A percentile compares a stretch with the other conserved stretches of the same genome.
Evolutionary conservation across 2,113 vertebrate species (phyloP).

Genomic region (Antennarius striatus): DNA sequence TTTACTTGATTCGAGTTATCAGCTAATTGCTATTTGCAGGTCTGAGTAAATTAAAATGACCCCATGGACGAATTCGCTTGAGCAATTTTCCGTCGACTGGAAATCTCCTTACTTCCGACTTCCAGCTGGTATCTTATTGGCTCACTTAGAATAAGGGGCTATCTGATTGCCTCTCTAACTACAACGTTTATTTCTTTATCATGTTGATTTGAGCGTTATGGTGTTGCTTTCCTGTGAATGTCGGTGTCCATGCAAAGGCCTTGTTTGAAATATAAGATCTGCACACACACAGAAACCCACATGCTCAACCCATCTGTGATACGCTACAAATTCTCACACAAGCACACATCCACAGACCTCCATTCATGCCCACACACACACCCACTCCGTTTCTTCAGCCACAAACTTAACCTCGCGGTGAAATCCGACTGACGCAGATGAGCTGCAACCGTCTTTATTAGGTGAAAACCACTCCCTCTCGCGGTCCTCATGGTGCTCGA

Average conservation of each 20-base stretch:
- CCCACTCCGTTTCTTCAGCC: conserved; percentile 39
- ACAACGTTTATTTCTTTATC: too few species aligned
- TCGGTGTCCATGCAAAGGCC: conserved; percentile 20
- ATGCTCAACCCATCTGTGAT: conserved; percentile 63
- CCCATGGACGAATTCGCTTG: too few species aligned
- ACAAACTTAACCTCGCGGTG: conserved; percentile 7
- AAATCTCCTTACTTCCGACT: conserved; percentile 45
- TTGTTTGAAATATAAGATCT: conserved; percentile 16
- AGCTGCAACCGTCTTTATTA: conserved; percentile 70
- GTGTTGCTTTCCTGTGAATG: conserved; percentile 5
- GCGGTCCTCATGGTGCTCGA: conserved; percentile 15
- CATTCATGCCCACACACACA: conserved; percentile 57
- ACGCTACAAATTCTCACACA: conserved; percentile 48
- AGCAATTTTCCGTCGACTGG: conserved; percentile 26
- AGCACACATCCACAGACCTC: conserved; percentile 52
- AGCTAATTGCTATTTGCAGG: too few species aligned
- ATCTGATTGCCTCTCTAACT: conserved; percentile 27
- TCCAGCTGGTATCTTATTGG: neutral
- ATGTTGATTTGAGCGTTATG: neutral
- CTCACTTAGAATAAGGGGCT: too few species aligned
- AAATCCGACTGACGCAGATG: conserved; percentile 55
- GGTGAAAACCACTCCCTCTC: conserved; percentile 61
- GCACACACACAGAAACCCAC: conserved; percentile 46
- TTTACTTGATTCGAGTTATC: too few species aligned
- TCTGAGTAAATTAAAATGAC: too few species aligned